A percentile compares a stretch with the other conserved stretches of the same genome.
phyloP scores from a whole-genome alignment of 1,140 invertebrate species.

The Drosophila mauritiana region DNA sequence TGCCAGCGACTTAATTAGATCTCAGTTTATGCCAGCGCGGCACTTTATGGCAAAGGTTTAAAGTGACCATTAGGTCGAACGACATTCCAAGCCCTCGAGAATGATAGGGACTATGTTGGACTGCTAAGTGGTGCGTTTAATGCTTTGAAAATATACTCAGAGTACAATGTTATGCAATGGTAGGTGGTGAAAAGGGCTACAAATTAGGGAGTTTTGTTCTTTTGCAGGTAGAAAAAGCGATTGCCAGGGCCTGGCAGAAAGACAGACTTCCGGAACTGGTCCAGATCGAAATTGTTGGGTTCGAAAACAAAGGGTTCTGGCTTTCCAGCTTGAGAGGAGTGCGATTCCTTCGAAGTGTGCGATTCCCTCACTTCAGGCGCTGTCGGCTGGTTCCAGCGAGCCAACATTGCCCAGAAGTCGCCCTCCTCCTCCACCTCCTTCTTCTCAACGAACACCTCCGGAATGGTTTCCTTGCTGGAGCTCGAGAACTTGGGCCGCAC shows the following conservation, averaged over 20 bases:
- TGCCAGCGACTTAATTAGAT: conserved; percentile 64
- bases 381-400: neutral
- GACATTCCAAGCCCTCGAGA: conserved; percentile 43
- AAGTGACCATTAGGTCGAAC: conserved; percentile 50
- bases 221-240: conserved; percentile 64
- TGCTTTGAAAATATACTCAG: conserved; percentile 25
- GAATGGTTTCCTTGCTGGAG: neutral
- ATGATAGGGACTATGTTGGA: conserved; percentile 5
- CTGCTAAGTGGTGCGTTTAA: conserved; percentile 15
- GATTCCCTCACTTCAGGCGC: neutral
- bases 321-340: neutral
- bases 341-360: neutral
- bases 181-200: neutral
- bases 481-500: neutral
- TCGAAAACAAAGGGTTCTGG: conserved; percentile 32
- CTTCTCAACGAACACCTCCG: conserved; percentile 5
- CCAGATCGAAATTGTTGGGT: conserved; percentile 49
- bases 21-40: conserved; percentile 52
- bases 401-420: conserved; percentile 57
- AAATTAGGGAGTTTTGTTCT: conserved; percentile 13
- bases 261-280: conserved; percentile 52
- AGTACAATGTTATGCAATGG: conserved; percentile 23
- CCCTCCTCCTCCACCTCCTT: conserved; percentile 40
- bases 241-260: conserved; percentile 55
- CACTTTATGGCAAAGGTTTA: conserved; percentile 45